A percentile compares a stretch with the other conserved stretches of the same genome.
Evolutionary conservation across 2,113 vertebrate genomes (phyloP).

Genomic region (Anarrhichthys ocellatus): DNA sequence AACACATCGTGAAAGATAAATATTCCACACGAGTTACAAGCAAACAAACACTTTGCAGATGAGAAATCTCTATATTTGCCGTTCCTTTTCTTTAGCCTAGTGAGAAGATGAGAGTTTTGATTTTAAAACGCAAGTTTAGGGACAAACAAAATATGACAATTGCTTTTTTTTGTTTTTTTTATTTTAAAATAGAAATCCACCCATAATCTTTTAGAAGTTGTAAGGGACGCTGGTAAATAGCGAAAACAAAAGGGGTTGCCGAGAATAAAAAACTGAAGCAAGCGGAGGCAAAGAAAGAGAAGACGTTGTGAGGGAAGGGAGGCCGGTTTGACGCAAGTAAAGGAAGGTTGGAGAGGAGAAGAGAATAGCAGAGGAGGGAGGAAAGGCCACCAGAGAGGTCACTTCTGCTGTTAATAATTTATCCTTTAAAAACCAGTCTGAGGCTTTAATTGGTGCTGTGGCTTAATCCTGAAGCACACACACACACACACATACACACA

Average conservation of each 20-base stretch:
- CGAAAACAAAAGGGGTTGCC: not conserved
- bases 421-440: conserved; percentile 78
- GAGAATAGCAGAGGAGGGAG: conserved; percentile 38
- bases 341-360: conserved; percentile 14
- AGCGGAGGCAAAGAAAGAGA: conserved; percentile 14
- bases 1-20: conserved; percentile 32
- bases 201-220: conserved; percentile 19
- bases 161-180: not conserved
- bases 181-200: not conserved
- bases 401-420: conserved; percentile 84
- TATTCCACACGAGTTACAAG: not conserved
- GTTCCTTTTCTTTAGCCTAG: not conserved
- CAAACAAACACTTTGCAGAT: too few species aligned
- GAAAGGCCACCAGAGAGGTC: conserved; percentile 77
- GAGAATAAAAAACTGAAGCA: conserved; percentile 7
- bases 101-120: not conserved
- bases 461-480: conserved; percentile 76
- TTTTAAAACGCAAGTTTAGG: conserved; percentile 1
- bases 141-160: not conserved
- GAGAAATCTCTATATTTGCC: not conserved
- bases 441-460: conserved; percentile 82
- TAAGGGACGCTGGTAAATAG: conserved; percentile 4
- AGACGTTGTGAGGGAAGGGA: not conserved
- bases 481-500: conserved; percentile 56
- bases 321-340: conserved; percentile 1